Conservation (phyloP, 2,113 vertebrate species). For the Bos javanicus region DNA sequence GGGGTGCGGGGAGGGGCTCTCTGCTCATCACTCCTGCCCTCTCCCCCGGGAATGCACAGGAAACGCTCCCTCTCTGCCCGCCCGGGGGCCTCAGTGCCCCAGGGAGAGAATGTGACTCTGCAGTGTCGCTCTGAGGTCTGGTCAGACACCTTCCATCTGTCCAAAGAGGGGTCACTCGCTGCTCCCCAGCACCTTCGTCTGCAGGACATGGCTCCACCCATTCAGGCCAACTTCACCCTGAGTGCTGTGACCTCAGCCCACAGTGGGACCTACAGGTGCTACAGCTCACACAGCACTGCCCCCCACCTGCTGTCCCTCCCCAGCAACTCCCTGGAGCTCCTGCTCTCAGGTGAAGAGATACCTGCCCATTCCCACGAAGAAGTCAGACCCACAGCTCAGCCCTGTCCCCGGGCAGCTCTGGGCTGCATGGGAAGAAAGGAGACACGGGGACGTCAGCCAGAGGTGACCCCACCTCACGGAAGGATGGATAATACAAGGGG, state of each 20-base stretch:
- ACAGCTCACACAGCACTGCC: rapidly evolving
- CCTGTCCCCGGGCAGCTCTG: not conserved
- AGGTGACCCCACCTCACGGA: not conserved
- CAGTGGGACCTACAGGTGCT: not conserved
- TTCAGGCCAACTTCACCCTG: not conserved
- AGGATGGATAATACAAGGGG: not conserved
- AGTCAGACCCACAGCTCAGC: not conserved
- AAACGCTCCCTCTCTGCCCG: not conserved
- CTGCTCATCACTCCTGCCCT: no score
- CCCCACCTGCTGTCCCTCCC: not conserved
- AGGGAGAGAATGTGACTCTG: not conserved
- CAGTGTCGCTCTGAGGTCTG: not conserved
- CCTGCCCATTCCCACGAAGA: not conserved
- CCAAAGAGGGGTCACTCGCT: not conserved
- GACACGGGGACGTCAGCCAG: rapidly evolving
- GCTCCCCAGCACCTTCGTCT: rapidly evolving
- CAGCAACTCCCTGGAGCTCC: no score
- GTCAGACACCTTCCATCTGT: not conserved
- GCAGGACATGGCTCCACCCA: rapidly evolving
- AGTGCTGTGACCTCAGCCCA: not conserved
- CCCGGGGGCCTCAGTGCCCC: not conserved
- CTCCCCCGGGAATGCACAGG: not conserved
- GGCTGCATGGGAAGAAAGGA: not conserved
- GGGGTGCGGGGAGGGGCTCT: no score
- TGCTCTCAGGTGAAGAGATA: no score